Conservation (phyloP, 2,113 vertebrate species). For the Odocoileus hemionus region DNA sequence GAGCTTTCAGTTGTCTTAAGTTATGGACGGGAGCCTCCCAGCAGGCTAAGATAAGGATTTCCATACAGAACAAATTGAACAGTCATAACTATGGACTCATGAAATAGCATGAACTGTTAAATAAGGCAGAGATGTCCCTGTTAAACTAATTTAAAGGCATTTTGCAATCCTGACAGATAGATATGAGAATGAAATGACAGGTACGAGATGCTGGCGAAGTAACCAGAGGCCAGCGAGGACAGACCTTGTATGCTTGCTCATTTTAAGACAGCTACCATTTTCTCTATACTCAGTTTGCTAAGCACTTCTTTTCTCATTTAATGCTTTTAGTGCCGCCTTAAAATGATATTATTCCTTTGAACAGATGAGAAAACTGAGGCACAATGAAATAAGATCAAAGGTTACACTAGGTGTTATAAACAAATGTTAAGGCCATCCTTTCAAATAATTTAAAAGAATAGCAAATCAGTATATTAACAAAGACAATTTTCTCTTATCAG, state of each 20-base stretch:
- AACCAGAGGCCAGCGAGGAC: background rate
- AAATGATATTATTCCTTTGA: background rate
- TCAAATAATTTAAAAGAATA: background rate
- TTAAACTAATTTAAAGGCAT: background rate
- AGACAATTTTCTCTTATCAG: background rate
- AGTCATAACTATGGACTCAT: background rate
- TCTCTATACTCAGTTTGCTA: background rate
- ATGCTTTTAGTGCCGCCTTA: background rate
- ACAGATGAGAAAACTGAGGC: background rate
- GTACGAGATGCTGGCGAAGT: background rate
- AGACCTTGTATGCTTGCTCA: background rate
- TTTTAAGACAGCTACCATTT: background rate
- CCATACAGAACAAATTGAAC: background rate
- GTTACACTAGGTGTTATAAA: background rate
- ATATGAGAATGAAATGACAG: background rate
- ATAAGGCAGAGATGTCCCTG: background rate
- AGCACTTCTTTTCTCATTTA: background rate
- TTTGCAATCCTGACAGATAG: background rate
- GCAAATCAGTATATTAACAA: background rate
- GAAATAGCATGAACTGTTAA: background rate
- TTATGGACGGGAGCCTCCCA: background rate
- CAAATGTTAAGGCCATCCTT: background rate
- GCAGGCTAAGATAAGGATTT: background rate
- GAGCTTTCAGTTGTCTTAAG: background rate
- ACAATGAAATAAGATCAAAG: background rate